Conservation (phyloP, 2,113 vertebrate genomes). For the Meriones unguiculatus region DNA sequence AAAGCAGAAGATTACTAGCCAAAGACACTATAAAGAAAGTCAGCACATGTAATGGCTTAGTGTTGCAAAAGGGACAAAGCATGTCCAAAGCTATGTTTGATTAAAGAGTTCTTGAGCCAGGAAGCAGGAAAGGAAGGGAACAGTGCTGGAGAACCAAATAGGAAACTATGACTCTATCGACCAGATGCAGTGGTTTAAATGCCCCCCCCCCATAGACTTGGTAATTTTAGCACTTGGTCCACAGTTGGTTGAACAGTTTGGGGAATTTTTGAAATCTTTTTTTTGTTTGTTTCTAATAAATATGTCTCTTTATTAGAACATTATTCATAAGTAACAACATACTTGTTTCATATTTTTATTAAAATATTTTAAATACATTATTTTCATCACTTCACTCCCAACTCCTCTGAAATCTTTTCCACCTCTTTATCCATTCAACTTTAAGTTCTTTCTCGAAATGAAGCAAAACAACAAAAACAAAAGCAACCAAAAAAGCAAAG, state of each 20-base stretch:
- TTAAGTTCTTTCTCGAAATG: not conserved
- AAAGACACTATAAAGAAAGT: not conserved
- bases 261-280: too few species aligned
- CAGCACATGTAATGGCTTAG: not conserved
- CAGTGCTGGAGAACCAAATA: not conserved
- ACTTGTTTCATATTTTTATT: not conserved
- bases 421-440: not conserved
- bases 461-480: too few species aligned
- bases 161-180: not conserved
- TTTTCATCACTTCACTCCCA: not conserved
- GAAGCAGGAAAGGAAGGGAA: not conserved
- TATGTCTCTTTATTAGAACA: not conserved
- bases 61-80: not conserved
- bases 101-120: not conserved
- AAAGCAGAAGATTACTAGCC: not conserved
- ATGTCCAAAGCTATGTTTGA: not conserved
- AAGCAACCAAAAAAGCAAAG: not conserved
- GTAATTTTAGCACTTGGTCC: not conserved
- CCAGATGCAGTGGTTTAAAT: not conserved
- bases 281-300: not conserved
- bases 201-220: not conserved
- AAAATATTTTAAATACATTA: not conserved
- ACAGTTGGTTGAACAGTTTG: not conserved
- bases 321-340: too few species aligned
- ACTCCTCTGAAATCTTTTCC: not conserved